Evolutionary conservation across 2,113 vertebrate species (phyloP).

Genomic region (Saguinus imperator): DNA sequence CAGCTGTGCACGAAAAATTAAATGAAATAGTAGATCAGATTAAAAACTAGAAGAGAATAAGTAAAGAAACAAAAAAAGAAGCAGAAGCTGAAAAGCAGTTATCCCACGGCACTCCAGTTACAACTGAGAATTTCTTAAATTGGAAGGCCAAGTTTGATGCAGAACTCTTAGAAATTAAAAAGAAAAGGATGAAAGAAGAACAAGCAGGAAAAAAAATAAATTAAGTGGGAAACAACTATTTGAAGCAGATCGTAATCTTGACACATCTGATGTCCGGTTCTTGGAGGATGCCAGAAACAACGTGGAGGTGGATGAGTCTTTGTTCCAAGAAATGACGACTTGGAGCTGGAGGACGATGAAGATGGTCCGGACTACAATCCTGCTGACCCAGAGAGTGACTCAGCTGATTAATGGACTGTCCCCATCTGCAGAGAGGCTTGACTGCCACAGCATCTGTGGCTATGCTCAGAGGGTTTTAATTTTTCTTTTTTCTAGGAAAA

Average conservation of each 20-base stretch:
- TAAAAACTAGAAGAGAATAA: conserved; percentile 94
- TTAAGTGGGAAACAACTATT: conserved; percentile 97
- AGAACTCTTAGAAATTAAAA: conserved; percentile 92
- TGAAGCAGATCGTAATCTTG: conserved; percentile 98
- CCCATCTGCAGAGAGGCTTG: conserved; percentile 39
- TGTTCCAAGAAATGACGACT: conserved; percentile 98
- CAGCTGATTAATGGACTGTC: conserved; percentile 44
- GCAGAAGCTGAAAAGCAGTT: conserved; percentile 95
- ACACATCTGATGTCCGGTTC: conserved; percentile 98
- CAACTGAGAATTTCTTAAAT: conserved; percentile 96
- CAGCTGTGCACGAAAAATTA: conserved; percentile 96
- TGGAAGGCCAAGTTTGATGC: conserved; percentile 96
- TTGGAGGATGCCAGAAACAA: conserved; percentile 97
- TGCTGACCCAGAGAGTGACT: conserved; percentile 91
- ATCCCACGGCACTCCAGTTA: conserved; percentile 98
- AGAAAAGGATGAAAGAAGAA: conserved; percentile 95
- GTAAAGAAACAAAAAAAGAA: conserved; percentile 91
- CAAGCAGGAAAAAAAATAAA: conserved; percentile 93
- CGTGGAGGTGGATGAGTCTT: conserved; percentile 97
- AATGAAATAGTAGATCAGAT: conserved; percentile 96
- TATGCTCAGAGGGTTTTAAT: conserved; percentile 65
- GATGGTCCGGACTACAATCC: conserved; percentile 95
- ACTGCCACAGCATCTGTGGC: conserved; percentile 88
- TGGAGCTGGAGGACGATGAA: conserved; percentile 96
- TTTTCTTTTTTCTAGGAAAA: conserved; percentile 75